phyloP scores from a whole-genome alignment of 1,140 invertebrate species.

The Drosophila teissieri region DNA sequence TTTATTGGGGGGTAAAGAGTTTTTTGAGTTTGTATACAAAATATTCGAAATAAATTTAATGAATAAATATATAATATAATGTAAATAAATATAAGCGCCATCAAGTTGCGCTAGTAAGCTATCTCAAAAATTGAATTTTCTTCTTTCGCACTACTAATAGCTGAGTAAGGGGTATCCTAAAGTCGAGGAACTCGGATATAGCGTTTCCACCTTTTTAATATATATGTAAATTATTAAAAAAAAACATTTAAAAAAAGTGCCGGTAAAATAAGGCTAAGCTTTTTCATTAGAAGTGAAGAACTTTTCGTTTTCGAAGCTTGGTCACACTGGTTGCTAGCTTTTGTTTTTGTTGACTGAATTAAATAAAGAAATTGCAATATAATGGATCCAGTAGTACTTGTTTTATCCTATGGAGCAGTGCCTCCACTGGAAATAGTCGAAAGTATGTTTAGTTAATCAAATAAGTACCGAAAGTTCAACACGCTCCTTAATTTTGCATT shows the following conservation, averaged over 20 bases:
- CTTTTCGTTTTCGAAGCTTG: constrained; percentile 2
- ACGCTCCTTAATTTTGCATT: neutral
- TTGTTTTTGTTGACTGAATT: constrained; percentile 23
- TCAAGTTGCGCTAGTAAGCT: too few relatives aligned
- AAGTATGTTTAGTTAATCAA: constrained; percentile 29
- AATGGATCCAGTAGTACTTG: constrained; percentile 55
- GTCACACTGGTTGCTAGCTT: constrained; percentile 41
- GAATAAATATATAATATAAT: too few relatives aligned
- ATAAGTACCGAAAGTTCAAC: neutral
- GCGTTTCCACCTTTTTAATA: too few relatives aligned
- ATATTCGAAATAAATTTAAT: too few relatives aligned
- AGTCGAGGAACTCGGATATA: too few relatives aligned
- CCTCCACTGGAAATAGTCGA: constrained; percentile 47
- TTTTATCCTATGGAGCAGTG: constrained; percentile 48
- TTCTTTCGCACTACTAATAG: too few relatives aligned
- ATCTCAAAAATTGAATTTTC: too few relatives aligned
- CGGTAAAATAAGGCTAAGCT: neutral
- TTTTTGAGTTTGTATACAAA: too few relatives aligned
- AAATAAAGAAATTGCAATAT: constrained; percentile 17
- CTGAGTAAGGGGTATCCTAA: too few relatives aligned
- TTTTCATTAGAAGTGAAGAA: neutral
- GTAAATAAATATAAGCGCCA: too few relatives aligned
- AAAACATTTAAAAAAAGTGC: neutral
- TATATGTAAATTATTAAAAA: neutral
- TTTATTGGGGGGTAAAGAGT: too few relatives aligned